Evolutionary conservation across 2,113 vertebrate genomes (phyloP).

Genomic region (Emydura subglobosa): DNA sequence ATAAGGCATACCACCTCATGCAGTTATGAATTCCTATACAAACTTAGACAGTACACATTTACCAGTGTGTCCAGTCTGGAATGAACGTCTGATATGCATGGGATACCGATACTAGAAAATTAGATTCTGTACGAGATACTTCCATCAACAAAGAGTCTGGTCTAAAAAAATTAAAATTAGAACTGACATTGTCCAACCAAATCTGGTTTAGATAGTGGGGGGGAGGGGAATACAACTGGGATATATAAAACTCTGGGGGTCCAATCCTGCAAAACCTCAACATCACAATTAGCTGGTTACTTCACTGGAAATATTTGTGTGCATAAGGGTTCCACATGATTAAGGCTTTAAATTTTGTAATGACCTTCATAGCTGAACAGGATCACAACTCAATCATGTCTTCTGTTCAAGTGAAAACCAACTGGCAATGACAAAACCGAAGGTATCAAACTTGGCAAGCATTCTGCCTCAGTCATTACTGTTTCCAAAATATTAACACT

Average conservation of each 20-base stretch:
- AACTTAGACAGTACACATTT: neutral
- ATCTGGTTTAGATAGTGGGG: neutral
- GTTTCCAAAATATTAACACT: conserved; percentile 4
- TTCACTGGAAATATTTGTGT: rapidly evolving
- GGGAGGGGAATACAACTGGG: neutral
- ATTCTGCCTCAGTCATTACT: neutral
- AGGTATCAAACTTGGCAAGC: neutral
- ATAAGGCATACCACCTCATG: neutral
- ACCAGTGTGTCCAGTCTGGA: neutral
- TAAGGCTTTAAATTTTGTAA: neutral
- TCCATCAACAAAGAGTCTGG: neutral
- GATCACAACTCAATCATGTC: conserved; percentile 16
- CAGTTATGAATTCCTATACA: neutral
- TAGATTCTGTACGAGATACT: neutral
- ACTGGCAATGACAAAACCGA: neutral
- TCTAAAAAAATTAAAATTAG: neutral
- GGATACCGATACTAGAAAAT: neutral
- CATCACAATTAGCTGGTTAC: rapidly evolving
- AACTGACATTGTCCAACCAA: neutral
- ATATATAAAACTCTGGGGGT: rapidly evolving
- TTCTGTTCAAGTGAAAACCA: conserved; percentile 44
- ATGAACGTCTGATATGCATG: neutral
- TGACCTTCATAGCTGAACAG: neutral
- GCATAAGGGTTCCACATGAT: neutral
- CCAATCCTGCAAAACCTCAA: neutral